Base-by-base conservation (phyloP, 2,113 vertebrate species). In the Scomber scombrus region DNA sequence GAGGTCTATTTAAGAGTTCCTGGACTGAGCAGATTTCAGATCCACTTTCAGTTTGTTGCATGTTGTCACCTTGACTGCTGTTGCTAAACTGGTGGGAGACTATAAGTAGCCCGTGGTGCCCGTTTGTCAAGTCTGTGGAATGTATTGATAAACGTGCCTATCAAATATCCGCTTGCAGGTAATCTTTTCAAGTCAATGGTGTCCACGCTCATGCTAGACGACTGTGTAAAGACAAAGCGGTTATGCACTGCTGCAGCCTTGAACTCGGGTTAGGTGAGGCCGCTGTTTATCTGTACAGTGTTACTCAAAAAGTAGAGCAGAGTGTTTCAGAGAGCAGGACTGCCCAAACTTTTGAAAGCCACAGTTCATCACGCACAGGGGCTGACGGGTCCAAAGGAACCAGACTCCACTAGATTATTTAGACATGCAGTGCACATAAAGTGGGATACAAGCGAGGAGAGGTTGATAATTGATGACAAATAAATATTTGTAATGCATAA, bases 191-290 rank as follows among this genome's bases (percentile, higher is more conserved):
- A 26, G 23, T 26, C 23, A 26, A 26, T 26, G 23, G 23, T 26
- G 23, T 26, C 23, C 23, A 26, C 23, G 23, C 23, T 26, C 23
- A 26, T 26, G 23, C 23, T 61, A 58, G 19, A 63, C 18, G 16
- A 14, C 43, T 46, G 47, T 54, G 49, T 15, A 60, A 60, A 82
- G 31, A 58, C 6, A 43, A 49, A n/a, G 45, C 9, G 1, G 3
- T 6, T 43, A 52, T 62, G 19, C 31, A 4, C 15, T 11, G 62
- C 56, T 6, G 64, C 71, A 70, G 83, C 86, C 83, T 85, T 91
- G 85, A 89, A 61, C 79, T 72, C 18, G 5, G 65, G 56, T 74
- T 26, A 80, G 81, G 23, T 60, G 55, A 88, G 79, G 71, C 64
- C 18, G 8, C 9, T 47, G 61, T 60, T 18, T 64, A 79, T 66